Evolutionary conservation across 2,113 vertebrate species (phyloP), one percentile per base, ranked within the genome.

Genomic region (Psammodynastes pulverulentus): DNA sequence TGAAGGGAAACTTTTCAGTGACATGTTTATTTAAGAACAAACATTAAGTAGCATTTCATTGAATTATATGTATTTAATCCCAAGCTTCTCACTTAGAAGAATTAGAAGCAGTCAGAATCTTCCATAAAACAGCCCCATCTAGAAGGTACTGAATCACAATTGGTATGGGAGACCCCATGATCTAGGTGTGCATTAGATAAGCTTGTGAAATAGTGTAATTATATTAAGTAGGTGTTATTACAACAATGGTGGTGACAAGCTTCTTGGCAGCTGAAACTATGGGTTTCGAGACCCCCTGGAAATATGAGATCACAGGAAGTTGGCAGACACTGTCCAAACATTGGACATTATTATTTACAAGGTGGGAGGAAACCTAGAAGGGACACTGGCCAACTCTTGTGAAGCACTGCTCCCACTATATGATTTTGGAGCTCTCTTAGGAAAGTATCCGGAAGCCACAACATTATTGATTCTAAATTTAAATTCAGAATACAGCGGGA

Each of bases 51-150:
- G 7, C 56, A 92, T 8, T 91, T 93, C 56, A 87, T 84, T 84
- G n/a, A 54, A 2, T 39, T 94, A 93, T 93, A 54, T 94, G 91
- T 91, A 29, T 53, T 94, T 93, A 58, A 92, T 91, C 85, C 19
- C 24, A 93, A n/a, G 67, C 15, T 8, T 19, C 58, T 19, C 90
- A 93, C 94, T 91, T 56, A 24, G 9, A 94, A 79, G 86, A 48
- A 88, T 93, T 92, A 91, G 5, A 84, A 79, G 17, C 29, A 49
- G 34, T 39, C 91, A 0, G 2, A 1, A 2, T 91, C 23, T 86
- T 89, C 13, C 90, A 72, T 13, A 29, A 92, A 92, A 21, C 39
- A 88, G 15, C 46, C 62, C 21, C 51, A 87, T 49, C 53, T 58
- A 86, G 45, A 89, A 94, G 24, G 4, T 92, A 1, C 62, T 34